These are phyloP conservation scores for Arion vulgaris DNA, from an alignment of 1,140 invertebrate genomes.

Conservation along the genomic window DNA sequence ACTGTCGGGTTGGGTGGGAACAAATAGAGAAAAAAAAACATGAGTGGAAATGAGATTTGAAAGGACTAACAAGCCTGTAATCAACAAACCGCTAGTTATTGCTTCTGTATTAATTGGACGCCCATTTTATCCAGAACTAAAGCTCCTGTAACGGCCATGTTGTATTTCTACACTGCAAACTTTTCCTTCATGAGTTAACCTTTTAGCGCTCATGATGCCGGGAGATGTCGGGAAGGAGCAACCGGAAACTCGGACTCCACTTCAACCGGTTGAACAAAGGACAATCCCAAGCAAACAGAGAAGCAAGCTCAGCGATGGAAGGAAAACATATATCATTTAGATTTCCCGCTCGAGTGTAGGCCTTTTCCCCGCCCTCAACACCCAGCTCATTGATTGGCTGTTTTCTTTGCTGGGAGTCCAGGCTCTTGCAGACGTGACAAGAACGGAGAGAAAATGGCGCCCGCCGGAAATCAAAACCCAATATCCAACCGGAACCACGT, in stretches of 20 bases:
- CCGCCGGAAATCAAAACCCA: slow-evolving; percentile 43
- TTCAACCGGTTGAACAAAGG: slow-evolving; percentile 24
- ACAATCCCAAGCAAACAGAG: slow-evolving; percentile 14
- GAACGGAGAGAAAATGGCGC: slow-evolving; percentile 23
- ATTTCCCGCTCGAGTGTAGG: slow-evolving; percentile 34
- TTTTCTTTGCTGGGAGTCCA: slow-evolving; percentile 24
- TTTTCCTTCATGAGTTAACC: slow-evolving; percentile 13
- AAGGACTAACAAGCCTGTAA: too few species aligned
- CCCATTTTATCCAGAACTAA: background rate
- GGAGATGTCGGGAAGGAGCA: slow-evolving; percentile 3
- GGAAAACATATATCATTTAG: slow-evolving; percentile 43
- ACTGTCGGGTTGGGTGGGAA: too few species aligned
- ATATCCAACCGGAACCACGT: slow-evolving; percentile 41
- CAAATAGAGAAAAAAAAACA: too few species aligned
- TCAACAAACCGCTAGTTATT: background rate
- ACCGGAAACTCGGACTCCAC: slow-evolving; percentile 28
- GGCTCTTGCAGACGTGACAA: slow-evolving; percentile 35
- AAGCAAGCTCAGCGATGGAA: slow-evolving; percentile 36
- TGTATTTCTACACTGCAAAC: slow-evolving; percentile 8
- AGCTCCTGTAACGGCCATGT: slow-evolving; percentile 11
- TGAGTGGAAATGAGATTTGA: too few species aligned
- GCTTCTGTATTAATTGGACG: background rate
- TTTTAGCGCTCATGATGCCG: slow-evolving; percentile 4
- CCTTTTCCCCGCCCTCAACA: slow-evolving; percentile 18
- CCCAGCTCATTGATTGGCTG: slow-evolving; percentile 37